A percentile compares a stretch with the other conserved stretches of the same genome.
Evolutionary conservation across 2,113 vertebrate genomes (phyloP).

Genomic region (Thymallus thymallus): DNA sequence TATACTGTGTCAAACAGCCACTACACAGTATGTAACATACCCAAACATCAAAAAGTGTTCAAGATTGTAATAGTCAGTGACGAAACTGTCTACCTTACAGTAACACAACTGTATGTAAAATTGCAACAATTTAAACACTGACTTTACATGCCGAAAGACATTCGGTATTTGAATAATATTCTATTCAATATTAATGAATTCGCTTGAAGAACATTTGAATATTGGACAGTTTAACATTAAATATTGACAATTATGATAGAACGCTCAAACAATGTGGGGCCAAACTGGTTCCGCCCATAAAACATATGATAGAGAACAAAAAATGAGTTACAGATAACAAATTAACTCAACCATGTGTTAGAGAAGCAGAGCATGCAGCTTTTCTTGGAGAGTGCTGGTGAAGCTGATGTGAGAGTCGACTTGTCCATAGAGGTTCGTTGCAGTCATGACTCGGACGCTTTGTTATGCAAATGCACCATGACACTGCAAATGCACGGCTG

Average conservation of each 20-base stretch:
- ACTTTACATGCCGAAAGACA: not conserved
- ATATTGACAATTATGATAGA: no score
- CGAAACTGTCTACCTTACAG: not conserved
- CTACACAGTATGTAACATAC: not conserved
- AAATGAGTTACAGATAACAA: not conserved
- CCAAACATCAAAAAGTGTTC: no score
- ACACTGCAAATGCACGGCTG: constrained; percentile 43
- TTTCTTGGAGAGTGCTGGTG: not conserved
- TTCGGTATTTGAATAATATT: not conserved
- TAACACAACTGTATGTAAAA: not conserved
- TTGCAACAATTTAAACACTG: not conserved
- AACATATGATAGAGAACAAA: not conserved
- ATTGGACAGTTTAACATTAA: not conserved
- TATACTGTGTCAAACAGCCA: not conserved
- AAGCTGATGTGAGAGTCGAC: not conserved
- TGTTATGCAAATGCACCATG: constrained; percentile 55
- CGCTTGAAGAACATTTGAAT: not conserved
- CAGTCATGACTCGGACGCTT: constrained; percentile 35
- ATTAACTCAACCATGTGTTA: constrained; percentile 9
- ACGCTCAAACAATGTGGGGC: no score
- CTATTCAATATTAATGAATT: not conserved
- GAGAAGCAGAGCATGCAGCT: not conserved
- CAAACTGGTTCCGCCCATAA: not conserved
- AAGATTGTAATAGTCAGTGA: not conserved
- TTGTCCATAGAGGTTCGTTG: constrained; percentile 10